Evolutionary conservation across 92 coral and sea anemone species (phyloP), one percentile per base, ranked within the genome.

Genomic region (Siderastrea radians): DNA sequence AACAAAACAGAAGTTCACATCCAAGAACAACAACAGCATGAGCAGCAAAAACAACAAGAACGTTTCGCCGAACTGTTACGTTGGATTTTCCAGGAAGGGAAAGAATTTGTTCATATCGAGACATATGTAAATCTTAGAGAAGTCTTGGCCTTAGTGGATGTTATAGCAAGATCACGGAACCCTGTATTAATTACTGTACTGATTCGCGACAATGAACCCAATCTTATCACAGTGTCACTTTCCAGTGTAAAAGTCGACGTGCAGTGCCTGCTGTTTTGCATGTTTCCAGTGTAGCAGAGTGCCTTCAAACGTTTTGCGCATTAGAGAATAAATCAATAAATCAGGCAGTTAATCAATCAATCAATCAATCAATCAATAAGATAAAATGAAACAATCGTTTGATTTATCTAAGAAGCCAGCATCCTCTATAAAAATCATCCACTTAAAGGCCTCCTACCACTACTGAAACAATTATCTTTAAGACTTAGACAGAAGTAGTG

Each of bases 91-190:
- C 63, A 50, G 5, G 87, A 84, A 52, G 80, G 87, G 19, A 51
- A 84, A 6, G 87, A 84, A 38, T 84, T 73, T 44, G 87, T 84
- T 10, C 60, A 49, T 49, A 61, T 84, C 47, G 87, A 84, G 9
- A 47, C 87, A 15, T 51, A 73, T 59, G 2, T 51, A 73, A 46
- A 84, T 49, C 62, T 72, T 0, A 62, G 62, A n/a, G 78, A 61
- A 12, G 73, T 84, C 51, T 72, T 84, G 11, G 26, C 6, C 19
- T 84, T 84, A 62, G 54, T 84, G 26, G 71, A 84, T 4, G 47
- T 49, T 14, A 62, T 84, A 49, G 72, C 80, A 73, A 75, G 11
- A 46, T 73, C 64, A 51, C 87, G 13, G 5, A 63, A 82, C 14
- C 83, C 92, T 54, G 62, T 75, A 3, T 53, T 82, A 55, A 72